Evolutionary conservation across 2,888 invertebrate genomes (phyloP), one percentile per base, ranked within the genome.

Genomic region (Aproaerema taeniolella): DNA sequence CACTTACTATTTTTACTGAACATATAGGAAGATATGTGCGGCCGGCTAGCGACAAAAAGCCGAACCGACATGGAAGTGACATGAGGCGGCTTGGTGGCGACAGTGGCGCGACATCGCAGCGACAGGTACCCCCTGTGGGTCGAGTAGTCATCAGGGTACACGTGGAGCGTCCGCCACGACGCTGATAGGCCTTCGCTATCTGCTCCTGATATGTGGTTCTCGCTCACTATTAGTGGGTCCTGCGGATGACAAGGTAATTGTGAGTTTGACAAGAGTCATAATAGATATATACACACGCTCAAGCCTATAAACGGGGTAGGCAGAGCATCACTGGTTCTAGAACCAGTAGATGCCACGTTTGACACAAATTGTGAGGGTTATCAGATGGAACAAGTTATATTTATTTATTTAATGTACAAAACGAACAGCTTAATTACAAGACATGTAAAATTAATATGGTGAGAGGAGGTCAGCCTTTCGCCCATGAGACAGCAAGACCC

Each of bases 1-100:
- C 48, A 83, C 85, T 80, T 55, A 85, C 85, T 83, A 61, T 82
- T 85, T 67, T 83, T 85, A 70, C 85, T 85, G 67, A 85, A 81
- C 82, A 83, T 83, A 55, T 78, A 83, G 0, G 80, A 76, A 1
- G 85, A 81, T 67, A 85, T 80, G 61, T 82, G 83, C 10, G 83
- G 85, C 0, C 82, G 66, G 4, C 66, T 61, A 0, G 82, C 83
- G 15, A 85, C 78, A 33, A 77, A 83, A 8, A 85, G 65, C 5
- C 85, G 70, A 47, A 85, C 85, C 2, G 85, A 79, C 83, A 85
- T 85, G 51, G 68, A 67, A 40, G 83, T 73, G 41, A 63, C 71
- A 44, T 74, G 61, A 8, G 78, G 73, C 39, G 85, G 85, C 0
- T 62, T 57, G 32, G 85, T 83, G 14, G 67, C 55, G 16, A 85